Conservation (phyloP, 1,140 invertebrate genomes). For the Drosophila sulfurigaster region DNA sequence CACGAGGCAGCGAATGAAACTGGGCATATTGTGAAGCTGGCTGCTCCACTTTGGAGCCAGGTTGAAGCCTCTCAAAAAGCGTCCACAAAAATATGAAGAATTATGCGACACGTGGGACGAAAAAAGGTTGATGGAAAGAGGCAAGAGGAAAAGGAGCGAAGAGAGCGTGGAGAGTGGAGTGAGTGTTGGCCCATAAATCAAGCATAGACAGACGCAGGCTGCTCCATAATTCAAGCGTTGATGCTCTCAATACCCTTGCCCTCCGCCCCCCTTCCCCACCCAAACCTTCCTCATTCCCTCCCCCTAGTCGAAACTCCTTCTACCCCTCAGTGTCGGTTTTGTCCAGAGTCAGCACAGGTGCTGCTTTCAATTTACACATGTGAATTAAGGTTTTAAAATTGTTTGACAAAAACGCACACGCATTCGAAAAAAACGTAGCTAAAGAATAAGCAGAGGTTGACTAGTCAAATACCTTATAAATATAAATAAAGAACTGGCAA, state of each 20-base stretch:
- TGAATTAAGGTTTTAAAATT: constrained; percentile 82
- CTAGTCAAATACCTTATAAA: not conserved
- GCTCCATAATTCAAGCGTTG: constrained; percentile 53
- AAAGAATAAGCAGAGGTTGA: not conserved
- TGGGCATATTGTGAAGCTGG: constrained; percentile 53
- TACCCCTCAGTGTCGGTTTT: not conserved
- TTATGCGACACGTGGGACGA: constrained; percentile 75
- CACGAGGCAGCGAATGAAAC: constrained; percentile 22
- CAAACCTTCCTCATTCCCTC: constrained; percentile 8
- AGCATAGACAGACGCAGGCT: constrained; percentile 58
- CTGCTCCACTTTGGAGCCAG: constrained; percentile 56
- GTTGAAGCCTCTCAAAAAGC: constrained; percentile 56
- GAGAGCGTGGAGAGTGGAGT: not conserved
- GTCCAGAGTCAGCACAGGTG: constrained; percentile 58
- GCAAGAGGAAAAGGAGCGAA: not conserved
- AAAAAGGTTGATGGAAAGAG: not conserved
- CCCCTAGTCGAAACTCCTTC: not conserved
- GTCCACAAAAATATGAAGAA: constrained; percentile 70
- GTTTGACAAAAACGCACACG: constrained; percentile 64
- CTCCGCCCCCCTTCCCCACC: not conserved
- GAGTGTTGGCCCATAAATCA: constrained; percentile 47
- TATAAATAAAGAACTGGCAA: too few species aligned
- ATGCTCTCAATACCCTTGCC: not conserved
- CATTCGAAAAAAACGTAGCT: constrained; percentile 10
- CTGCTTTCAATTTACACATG: constrained; percentile 81